Evolutionary conservation across 2,113 vertebrate genomes (phyloP).

Genomic region (Paracanthobrama guichenoti): DNA sequence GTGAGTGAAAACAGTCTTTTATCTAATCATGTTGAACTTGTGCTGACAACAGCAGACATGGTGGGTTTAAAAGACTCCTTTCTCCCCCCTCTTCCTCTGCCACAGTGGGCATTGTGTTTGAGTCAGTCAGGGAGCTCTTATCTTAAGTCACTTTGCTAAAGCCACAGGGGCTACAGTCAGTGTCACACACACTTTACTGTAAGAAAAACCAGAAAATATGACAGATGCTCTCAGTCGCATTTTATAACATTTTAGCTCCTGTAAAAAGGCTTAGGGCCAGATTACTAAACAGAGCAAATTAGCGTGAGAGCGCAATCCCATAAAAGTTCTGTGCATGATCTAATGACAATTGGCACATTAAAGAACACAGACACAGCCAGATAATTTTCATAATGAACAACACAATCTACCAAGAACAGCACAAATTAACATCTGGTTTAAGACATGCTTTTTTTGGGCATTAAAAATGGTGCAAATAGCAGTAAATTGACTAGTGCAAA

Average conservation of each 20-base stretch:
- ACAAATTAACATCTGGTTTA: no score
- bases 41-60: conserved; percentile 68
- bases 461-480: no score
- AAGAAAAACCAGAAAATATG: conserved; percentile 61
- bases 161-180: conserved; percentile 62
- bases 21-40: conserved; percentile 75
- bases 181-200: conserved; percentile 57
- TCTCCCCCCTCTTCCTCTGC: conserved; percentile 57
- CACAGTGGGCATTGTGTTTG: conserved; percentile 64
- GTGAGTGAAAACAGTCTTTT: conserved; percentile 60
- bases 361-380: no score
- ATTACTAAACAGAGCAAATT: no score
- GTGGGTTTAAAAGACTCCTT: conserved; percentile 63
- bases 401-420: no score
- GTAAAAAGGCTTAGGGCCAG: not conserved
- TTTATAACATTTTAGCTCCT: conserved; percentile 37
- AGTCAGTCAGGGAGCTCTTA: conserved; percentile 62
- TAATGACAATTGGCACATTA: no score
- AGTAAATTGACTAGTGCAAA: no score
- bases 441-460: no score
- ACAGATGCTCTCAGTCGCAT: conserved; percentile 55
- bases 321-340: no score
- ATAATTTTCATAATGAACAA: no score
- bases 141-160: conserved; percentile 60
- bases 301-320: no score